A percentile compares a stretch with the other conserved stretches of the same genome.
These are phyloP conservation scores for Oncorhynchus clarkii DNA, from an alignment of 2,113 vertebrate genomes.

Conservation along the genomic window DNA sequence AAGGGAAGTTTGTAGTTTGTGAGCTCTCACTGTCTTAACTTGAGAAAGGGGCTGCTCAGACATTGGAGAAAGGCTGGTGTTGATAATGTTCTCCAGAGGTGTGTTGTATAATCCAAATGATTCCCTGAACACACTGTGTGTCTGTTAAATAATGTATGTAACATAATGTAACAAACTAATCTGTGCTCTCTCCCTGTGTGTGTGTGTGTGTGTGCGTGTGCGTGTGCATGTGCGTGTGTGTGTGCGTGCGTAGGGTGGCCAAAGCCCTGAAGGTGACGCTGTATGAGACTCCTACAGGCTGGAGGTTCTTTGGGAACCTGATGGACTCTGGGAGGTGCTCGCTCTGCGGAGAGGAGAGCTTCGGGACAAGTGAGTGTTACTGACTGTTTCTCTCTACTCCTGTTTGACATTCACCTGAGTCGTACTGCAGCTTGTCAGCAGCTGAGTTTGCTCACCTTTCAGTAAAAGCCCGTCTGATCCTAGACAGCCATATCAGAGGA, in stretches of 20 bases:
- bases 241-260: constrained; percentile 79
- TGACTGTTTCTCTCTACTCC: not conserved
- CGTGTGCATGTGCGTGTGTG: not conserved
- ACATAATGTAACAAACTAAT: not conserved
- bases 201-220: not conserved
- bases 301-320: constrained; percentile 96
- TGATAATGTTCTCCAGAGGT: constrained; percentile 3
- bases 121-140: not conserved
- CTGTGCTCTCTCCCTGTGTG: too few relatives aligned
- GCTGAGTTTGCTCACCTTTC: not conserved
- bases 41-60: not conserved
- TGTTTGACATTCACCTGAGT: not conserved
- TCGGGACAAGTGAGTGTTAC: constrained; percentile 86
- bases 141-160: not conserved
- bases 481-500: not conserved
- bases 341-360: constrained; percentile 97
- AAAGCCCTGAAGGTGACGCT: constrained; percentile 95
- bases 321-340: constrained; percentile 98
- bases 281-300: constrained; percentile 96
- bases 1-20: constrained; percentile 42
- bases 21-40: constrained; percentile 16
- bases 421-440: not conserved
- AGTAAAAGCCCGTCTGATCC: not conserved
- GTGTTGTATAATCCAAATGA: not conserved
- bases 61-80: not conserved